Evolutionary conservation across 2,113 vertebrate genomes (phyloP), one percentile per base, ranked within the genome.

Genomic region (Rhinoptilus africanus): DNA sequence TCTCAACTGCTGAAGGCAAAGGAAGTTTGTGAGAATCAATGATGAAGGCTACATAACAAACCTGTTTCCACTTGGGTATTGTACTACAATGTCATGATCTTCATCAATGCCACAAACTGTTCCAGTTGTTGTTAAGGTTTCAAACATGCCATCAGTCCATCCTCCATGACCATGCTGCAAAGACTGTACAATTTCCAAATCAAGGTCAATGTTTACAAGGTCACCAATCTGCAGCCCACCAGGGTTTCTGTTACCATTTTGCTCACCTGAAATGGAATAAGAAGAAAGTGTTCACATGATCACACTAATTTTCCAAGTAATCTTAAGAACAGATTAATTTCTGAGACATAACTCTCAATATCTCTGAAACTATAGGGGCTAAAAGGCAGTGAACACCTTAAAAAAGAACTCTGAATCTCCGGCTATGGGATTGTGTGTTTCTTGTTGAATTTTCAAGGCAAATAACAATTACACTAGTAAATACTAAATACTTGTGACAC

Each of bases 71-170:
- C 99, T 99, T 89, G 99, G 99, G 95, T 99, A 99, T 81, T 99
- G 99, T 48, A 99, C 99, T 62, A 99, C 99, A 81, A 99, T 99
- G 93, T 99, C 99, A 78, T 99, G 99, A 96, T 99, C 99, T 96
- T 99, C 99, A 96, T 99, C 99, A 18, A 99, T 99, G 92, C 99
- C 99, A 83, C 99, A 99, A 53, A 99, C 99, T 4, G 99, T 99
- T 92, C 99, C 99, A 4, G 99, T 99, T 97, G 99, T 99, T 92
- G 99, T 99, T 96, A 99, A 98, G 19, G 99, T 99, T 97, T 99
- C 99, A 94, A 99, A 99, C 99, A 99, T 99, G 96, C 99, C 99
- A 89, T 99, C 99, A 7, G 99, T 99, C 99, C 99, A 99, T 64
- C 99, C 99, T 26, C 99, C 99, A 0, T 99, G 99, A n/a, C 99